A percentile compares a stretch with the other conserved stretches of the same genome.
These are phyloP conservation scores for Cephalotes varians DNA, from an alignment of 2,888 invertebrate species.

Conservation along the genomic window DNA sequence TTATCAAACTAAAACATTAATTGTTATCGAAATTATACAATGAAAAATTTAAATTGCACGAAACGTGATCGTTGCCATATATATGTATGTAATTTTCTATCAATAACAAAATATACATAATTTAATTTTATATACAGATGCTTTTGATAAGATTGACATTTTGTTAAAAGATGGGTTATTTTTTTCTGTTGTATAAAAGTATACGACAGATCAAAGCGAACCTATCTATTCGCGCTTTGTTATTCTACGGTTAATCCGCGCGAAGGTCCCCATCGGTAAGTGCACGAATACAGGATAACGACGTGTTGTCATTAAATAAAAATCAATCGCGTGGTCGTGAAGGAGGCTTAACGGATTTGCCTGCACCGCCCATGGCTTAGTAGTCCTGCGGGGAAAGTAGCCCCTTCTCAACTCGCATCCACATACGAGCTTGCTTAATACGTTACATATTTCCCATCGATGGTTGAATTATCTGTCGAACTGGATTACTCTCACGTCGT, in stretches of 20 bases:
- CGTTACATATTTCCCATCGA: slow-evolving; percentile 61
- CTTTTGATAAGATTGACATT: neutral
- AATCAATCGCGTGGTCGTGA: slow-evolving; percentile 86
- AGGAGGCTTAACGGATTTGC: slow-evolving; percentile 86
- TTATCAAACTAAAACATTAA: slow-evolving; percentile 15
- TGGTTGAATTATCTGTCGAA: slow-evolving; percentile 51
- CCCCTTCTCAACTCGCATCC: slow-evolving; percentile 71
- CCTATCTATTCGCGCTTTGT: slow-evolving; percentile 69
- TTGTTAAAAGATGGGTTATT: slow-evolving; percentile 10
- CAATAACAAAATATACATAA: neutral
- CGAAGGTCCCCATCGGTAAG: slow-evolving; percentile 79
- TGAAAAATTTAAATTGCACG: neutral
- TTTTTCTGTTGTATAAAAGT: neutral
- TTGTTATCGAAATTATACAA: neutral
- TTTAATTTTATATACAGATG: neutral
- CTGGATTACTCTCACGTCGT: slow-evolving; percentile 34
- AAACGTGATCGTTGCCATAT: neutral
- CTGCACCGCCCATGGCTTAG: slow-evolving; percentile 83
- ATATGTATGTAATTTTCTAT: neutral
- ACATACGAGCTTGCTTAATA: slow-evolving; percentile 69
- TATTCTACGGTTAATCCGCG: slow-evolving; percentile 80
- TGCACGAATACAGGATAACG: slow-evolving; percentile 81
- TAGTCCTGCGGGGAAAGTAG: slow-evolving; percentile 73
- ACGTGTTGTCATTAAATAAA: slow-evolving; percentile 86
- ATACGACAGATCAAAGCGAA: slow-evolving; percentile 61